Evolutionary conservation across 2,113 vertebrate species (phyloP), one percentile per base, ranked within the genome.

Genomic region (Archocentrus centrarchus): DNA sequence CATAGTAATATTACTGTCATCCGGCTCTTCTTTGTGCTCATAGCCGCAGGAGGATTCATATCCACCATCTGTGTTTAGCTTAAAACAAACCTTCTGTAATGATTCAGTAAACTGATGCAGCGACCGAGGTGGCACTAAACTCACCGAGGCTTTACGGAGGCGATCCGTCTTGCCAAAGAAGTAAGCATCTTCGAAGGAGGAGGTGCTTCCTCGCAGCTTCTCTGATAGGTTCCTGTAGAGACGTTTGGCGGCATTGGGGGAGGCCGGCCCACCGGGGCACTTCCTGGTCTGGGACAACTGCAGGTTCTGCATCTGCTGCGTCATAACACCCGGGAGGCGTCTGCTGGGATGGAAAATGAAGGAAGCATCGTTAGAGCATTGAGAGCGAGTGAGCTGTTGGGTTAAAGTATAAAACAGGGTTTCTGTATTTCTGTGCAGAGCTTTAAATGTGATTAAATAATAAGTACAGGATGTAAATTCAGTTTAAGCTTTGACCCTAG

Each of bases 211-310:
- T 75, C 98, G 96, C 5, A 99, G 95, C 93, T 99, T 99, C 93
- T 99, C 98, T 0, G 98, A 99, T 20, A 99, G 97, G 94, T 99
- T 99, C 37, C 98, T 88, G 90, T 99, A 99, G 2, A 99, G 96
- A 2, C 98, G 96, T 88, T 99, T 99, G 59, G 98, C 98, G 0
- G 98, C 98, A 20, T 80, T 98, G 22, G 98, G 98, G 8, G 98
- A 99, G 0, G 98, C 96, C 0, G 98, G 98, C 24, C 96, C 82
- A 0, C 96, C 96, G 1, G 94, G 88, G 79, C 96, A 95, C 93
- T 97, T 98, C 84, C 97, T 97, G 79, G 85, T 95, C 88, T 97
- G 97, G 15, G 96, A 95, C 84, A 99, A 94, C 86, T 98, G 97
- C 20, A 99, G 93, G 88, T 96, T 98, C 86, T 98, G 98, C 98